A percentile compares a stretch with the other conserved stretches of the same genome.
These are phyloP conservation scores for Pseudanteris insignis DNA, from an alignment of 2,888 invertebrate species.

Conservation along the genomic window DNA sequence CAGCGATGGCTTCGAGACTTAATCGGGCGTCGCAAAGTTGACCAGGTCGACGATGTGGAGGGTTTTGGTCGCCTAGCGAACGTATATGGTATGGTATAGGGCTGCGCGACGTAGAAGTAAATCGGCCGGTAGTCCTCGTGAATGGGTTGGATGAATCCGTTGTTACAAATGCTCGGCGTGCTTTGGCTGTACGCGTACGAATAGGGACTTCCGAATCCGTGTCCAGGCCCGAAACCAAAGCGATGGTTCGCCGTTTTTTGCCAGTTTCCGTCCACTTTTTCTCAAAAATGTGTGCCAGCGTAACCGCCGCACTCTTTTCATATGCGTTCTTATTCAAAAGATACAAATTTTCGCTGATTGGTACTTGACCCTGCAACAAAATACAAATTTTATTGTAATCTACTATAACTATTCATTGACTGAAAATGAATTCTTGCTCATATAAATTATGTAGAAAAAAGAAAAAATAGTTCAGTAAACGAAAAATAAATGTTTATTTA, in stretches of 20 bases:
- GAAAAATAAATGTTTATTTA: too few relatives aligned
- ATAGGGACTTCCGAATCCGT: conserved; percentile 54
- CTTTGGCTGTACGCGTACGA: conserved; percentile 62
- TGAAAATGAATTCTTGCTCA: too few relatives aligned
- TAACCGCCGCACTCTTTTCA: conserved; percentile 40
- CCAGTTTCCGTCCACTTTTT: conserved; percentile 60
- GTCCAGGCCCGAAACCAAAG: conserved; percentile 53
- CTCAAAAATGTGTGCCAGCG: conserved; percentile 36
- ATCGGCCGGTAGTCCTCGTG: conserved; percentile 61
- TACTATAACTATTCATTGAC: too few relatives aligned
- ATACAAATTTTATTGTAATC: too few relatives aligned
- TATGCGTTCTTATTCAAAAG: conserved; percentile 36
- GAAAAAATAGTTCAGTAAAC: too few relatives aligned
- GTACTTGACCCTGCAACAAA: conserved; percentile 36
- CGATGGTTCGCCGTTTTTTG: conserved; percentile 64
- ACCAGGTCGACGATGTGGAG: conserved; percentile 49
- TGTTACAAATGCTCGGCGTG: conserved; percentile 58
- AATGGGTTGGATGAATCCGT: conserved; percentile 48
- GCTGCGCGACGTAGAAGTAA: conserved; percentile 63
- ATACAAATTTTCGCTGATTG: conserved; percentile 24
- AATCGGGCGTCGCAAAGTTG: conserved; percentile 52
- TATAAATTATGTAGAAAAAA: too few relatives aligned
- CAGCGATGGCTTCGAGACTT: conserved; percentile 55
- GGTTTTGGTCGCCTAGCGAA: conserved; percentile 59
- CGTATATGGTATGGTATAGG: conserved; percentile 62